Conservation (phyloP, 2,888 invertebrate genomes). For the Cryptus viduatorius region DNA sequence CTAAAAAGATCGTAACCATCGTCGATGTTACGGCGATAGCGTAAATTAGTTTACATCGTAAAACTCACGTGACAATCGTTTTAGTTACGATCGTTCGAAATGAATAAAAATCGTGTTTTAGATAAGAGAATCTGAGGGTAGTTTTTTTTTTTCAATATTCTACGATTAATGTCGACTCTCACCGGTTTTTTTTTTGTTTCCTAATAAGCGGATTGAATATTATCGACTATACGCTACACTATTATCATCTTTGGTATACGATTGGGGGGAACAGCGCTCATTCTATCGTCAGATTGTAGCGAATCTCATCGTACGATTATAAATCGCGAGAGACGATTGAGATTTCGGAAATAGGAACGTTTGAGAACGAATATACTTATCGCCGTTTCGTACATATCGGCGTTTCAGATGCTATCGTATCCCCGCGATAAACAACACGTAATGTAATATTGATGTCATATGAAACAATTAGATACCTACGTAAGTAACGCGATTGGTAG, state of each 20-base stretch:
- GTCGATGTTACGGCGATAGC: too few relatives aligned
- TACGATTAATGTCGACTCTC: slow-evolving; percentile 68
- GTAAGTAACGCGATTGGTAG: background rate
- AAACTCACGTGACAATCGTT: background rate
- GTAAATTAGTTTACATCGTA: background rate
- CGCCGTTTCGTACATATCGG: slow-evolving; percentile 12
- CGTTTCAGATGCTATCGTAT: slow-evolving; percentile 20
- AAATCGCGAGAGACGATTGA: slow-evolving; percentile 31
- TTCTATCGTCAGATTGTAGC: slow-evolving; percentile 74
- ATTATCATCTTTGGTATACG: slow-evolving; percentile 81
- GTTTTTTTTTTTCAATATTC: slow-evolving; percentile 61
- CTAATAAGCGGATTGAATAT: slow-evolving; percentile 65
- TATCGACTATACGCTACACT: slow-evolving; percentile 65
- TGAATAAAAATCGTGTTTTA: slow-evolving; percentile 19
- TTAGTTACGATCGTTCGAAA: slow-evolving; percentile 24
- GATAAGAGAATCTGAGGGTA: slow-evolving; percentile 55
- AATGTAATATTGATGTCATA: slow-evolving; percentile 9
- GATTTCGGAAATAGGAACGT: slow-evolving; percentile 75
- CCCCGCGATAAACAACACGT: slow-evolving; percentile 26
- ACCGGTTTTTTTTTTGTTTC: slow-evolving; percentile 43
- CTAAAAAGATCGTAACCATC: background rate
- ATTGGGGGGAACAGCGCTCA: slow-evolving; percentile 71
- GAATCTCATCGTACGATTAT: slow-evolving; percentile 59
- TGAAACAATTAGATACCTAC: slow-evolving; percentile 10
- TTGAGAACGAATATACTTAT: slow-evolving; percentile 66